Percentiles rank a stretch among this genome's conserved stretches.
Evolutionary conservation across 92 coral and sea anemone genomes (phyloP).

Genomic region (Porites divaricata): DNA sequence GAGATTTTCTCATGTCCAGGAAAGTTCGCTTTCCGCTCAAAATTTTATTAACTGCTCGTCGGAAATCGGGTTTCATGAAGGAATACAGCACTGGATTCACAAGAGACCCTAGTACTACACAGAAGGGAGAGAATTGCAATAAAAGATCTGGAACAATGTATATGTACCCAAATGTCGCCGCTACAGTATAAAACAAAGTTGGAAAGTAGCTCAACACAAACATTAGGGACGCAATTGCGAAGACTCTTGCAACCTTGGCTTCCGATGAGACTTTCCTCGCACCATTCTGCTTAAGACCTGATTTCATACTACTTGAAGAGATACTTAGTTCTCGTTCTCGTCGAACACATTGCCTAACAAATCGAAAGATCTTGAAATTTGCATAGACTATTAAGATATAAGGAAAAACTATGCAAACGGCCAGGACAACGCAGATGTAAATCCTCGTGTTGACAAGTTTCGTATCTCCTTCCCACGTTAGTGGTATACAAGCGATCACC

Average conservation of each 20-base stretch:
- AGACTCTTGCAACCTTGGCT: conserved; percentile 79
- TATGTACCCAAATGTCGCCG: conserved; percentile 36
- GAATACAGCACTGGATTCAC: conserved; percentile 82
- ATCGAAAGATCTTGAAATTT: conserved; percentile 70
- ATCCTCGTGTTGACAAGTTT: conserved; percentile 48
- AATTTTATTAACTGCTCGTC: conserved; percentile 64
- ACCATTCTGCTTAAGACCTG: conserved; percentile 27
- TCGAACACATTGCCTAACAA: conserved; percentile 70
- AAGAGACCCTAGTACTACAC: conserved; percentile 74
- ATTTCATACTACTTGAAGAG: conserved; percentile 12
- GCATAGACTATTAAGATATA: conserved; percentile 66
- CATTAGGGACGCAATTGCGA: conserved; percentile 79
- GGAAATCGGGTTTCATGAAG: conserved; percentile 87
- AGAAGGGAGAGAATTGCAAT: conserved; percentile 72
- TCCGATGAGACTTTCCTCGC: conserved; percentile 70
- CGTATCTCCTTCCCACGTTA: conserved; percentile 68
- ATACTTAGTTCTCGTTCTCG: conserved; percentile 71
- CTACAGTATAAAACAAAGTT: conserved; percentile 69
- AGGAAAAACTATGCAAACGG: conserved; percentile 62
- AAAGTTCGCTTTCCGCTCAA: conserved; percentile 36
- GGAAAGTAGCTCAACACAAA: conserved; percentile 85
- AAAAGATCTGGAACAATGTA: conserved; percentile 55
- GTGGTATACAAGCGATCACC: conserved; percentile 67
- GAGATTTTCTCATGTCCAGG: conserved; percentile 37
- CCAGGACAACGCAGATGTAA: conserved; percentile 63